Base-by-base conservation (phyloP, 2,888 invertebrate species). In the Microchrysa polita region DNA sequence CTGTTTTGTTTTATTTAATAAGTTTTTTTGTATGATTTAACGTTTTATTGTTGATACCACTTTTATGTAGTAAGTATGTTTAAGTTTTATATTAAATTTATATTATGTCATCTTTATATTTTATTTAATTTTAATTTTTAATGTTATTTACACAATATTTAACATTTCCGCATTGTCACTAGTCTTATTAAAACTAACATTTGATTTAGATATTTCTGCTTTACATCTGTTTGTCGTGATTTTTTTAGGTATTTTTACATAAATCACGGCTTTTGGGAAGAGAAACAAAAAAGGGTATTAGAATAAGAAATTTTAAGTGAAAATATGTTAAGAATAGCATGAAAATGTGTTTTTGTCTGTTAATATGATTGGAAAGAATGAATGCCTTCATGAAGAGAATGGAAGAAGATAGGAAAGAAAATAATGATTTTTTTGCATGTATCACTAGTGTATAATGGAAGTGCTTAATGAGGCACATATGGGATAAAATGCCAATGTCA, bases 121-220 rank as follows among this genome's bases (percentile, higher is more conserved):
- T 53, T 55, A 18, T 22, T 10, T 55, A 20, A 10, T 55, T 44
- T 5, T 65, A 10, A 22, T 48, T 2, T 34, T 65, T 10, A 48
- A 48, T 48, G 1, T 67, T 67, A 67, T 67, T 67, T 67, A 67
- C 53, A 67, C 23, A 22, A 67, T 20, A n/a, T 18, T 65, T 53
- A 63, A 20, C 22, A n/a, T 59, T 59, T 60, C 60, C 23, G 42
- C 22, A 22, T 22, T 63, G 20, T 7, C n/a, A 48, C 7, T 67
- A 12, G 55, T 22, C 23, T 72, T 73, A 72, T 53, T 73, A 71
- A 52, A 73, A 72, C 67, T 69, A 72, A 60, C 67, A 61, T 60
- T 72, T 72, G 22, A 48, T 74, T 74, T 74, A 74, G 73, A 74
- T 74, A 73, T 73, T 69, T 61, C 67, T 74, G 74, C 73, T 74